These are phyloP conservation scores for Paragorgia papillata DNA, from an alignment of 92 coral and sea anemone species.

Conservation along the genomic window DNA sequence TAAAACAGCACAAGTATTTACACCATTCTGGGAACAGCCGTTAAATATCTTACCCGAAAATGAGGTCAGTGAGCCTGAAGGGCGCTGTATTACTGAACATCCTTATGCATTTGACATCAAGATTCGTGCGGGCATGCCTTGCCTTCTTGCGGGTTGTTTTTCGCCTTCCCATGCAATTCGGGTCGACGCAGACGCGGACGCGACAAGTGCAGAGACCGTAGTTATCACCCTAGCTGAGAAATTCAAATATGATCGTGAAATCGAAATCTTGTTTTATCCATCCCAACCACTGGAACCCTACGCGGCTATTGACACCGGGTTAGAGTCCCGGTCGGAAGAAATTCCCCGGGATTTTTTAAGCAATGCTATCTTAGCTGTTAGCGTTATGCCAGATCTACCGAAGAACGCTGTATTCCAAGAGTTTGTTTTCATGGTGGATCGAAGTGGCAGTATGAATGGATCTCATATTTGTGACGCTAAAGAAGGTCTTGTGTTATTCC, in stretches of 20 bases:
- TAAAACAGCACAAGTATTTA: constrained; percentile 84
- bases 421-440: constrained; percentile 87
- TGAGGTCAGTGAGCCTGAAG: constrained; percentile 60
- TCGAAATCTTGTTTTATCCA: constrained; percentile 77
- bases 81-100: constrained; percentile 65
- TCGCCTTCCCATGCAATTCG: constrained; percentile 95
- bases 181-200: constrained; percentile 93
- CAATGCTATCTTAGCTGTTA: constrained; percentile 81
- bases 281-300: constrained; percentile 88
- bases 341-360: constrained; percentile 66
- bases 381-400: constrained; percentile 72
- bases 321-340: constrained; percentile 10
- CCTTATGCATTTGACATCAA: constrained; percentile 88
- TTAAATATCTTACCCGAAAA: neutral
- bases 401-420: constrained; percentile 58
- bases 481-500: constrained; percentile 77
- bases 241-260: constrained; percentile 81
- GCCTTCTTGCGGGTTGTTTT: constrained; percentile 91
- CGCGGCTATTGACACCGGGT: constrained; percentile 86
- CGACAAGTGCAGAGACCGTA: constrained; percentile 82
- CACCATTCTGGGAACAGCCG: constrained; percentile 48
- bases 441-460: constrained; percentile 99
- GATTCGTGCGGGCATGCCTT: constrained; percentile 82
- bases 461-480: constrained; percentile 88
- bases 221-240: constrained; percentile 91